Evolutionary conservation across 2,113 vertebrate genomes (phyloP).

Genomic region (Gymnogyps californianus): DNA sequence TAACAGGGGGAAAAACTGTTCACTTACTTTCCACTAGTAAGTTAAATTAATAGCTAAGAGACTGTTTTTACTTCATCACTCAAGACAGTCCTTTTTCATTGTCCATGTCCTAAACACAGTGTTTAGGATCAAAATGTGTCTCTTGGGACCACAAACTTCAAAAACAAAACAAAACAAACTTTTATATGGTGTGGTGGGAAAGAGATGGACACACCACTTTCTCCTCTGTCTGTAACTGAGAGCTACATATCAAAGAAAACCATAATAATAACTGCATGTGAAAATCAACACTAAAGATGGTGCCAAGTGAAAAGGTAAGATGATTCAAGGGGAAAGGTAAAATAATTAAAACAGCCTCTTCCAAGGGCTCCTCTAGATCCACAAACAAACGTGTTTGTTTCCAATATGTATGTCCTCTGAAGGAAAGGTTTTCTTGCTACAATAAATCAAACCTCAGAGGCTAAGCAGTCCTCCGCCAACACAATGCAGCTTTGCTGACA

Average conservation of each 20-base stretch:
- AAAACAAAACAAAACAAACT: background rate
- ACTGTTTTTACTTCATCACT: background rate
- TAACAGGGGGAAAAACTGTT: accelerated
- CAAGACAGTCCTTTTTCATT: background rate
- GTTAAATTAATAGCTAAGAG: background rate
- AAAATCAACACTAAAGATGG: background rate
- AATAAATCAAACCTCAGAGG: background rate
- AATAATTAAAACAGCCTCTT: background rate
- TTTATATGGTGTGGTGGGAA: background rate
- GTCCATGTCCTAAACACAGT: background rate
- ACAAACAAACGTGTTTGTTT: background rate
- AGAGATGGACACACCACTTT: background rate
- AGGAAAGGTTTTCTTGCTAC: background rate
- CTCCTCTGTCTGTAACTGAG: background rate
- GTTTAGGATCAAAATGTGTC: background rate
- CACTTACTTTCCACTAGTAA: background rate
- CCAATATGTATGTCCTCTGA: background rate
- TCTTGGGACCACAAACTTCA: background rate
- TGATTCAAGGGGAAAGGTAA: background rate
- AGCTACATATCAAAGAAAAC: background rate
- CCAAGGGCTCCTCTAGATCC: background rate
- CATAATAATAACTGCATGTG: background rate
- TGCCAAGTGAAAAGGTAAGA: background rate
- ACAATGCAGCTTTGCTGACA: background rate
- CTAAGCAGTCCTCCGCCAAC: background rate